Evolutionary conservation across 2,797 vertebrate genomes (phyloP).

Genomic region (Apodemus agrarius): DNA sequence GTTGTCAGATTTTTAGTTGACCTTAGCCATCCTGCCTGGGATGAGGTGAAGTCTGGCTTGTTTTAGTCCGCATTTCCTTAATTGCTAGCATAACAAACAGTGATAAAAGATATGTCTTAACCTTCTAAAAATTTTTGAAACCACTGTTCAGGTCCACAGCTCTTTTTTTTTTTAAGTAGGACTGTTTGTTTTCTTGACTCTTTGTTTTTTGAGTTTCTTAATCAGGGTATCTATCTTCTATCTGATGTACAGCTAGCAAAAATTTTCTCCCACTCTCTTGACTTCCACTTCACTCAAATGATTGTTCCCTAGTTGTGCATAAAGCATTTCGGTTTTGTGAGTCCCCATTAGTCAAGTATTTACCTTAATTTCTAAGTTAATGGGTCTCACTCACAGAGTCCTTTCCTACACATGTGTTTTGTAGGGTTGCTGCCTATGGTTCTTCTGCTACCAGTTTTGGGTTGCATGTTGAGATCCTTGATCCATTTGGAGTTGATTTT

Average conservation of each 20-base stretch:
- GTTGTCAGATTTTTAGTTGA: not conserved
- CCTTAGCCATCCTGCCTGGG: not conserved
- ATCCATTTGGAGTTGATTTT: not conserved
- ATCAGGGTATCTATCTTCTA: not conserved
- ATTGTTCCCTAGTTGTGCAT: not conserved
- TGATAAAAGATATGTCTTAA: not conserved
- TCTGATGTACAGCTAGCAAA: not conserved
- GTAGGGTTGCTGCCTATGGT: not conserved
- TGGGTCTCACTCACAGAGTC: not conserved
- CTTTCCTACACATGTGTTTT: not conserved
- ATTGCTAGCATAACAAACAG: not conserved
- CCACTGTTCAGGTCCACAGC: not conserved
- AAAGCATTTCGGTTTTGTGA: not conserved
- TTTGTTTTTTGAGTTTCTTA: not conserved
- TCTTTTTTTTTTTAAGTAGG: not conserved
- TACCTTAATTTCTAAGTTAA: not conserved
- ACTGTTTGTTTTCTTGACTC: not conserved
- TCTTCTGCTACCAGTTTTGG: not conserved
- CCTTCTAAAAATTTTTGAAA: too few relatives aligned
- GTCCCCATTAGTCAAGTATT: not conserved
- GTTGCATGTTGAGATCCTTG: not conserved
- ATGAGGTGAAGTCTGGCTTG: not conserved
- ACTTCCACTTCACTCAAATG: not conserved
- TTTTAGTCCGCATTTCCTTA: not conserved
- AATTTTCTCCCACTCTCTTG: not conserved